Percentiles rank a stretch among this genome's conserved stretches.
Conservation (phyloP, 2,113 vertebrate genomes). For the Campylomormyrus tamandua region DNA sequence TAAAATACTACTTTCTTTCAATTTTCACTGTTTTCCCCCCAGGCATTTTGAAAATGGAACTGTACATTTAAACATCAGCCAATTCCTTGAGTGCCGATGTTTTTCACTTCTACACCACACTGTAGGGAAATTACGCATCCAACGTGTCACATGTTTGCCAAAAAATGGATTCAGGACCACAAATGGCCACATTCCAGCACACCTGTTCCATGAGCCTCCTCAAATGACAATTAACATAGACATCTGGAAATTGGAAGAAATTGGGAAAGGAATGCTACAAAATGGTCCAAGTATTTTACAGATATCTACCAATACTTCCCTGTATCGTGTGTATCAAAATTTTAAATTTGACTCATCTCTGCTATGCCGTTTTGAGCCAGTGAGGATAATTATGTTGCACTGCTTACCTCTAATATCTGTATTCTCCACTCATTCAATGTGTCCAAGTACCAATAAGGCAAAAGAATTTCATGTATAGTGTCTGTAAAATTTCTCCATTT, state of each 20-base stretch:
- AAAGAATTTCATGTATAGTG: not conserved
- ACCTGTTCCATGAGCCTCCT: not conserved
- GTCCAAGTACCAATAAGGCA: not conserved
- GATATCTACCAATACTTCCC: not conserved
- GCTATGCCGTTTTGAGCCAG: not conserved
- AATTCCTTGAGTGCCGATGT: not conserved
- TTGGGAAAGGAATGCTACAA: not conserved
- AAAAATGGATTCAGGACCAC: not conserved
- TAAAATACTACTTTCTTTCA: not conserved
- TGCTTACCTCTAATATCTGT: not conserved
- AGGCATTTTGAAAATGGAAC: not conserved
- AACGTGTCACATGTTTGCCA: not conserved
- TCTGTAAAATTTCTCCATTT: not conserved
- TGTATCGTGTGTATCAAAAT: not conserved
- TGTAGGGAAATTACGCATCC: not conserved
- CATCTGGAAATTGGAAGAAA: not conserved
- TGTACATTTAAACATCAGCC: not conserved
- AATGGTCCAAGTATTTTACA: not conserved
- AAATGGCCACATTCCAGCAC: not conserved
- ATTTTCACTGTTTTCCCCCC: not conserved
- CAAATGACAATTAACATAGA: not conserved
- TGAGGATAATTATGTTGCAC: not conserved
- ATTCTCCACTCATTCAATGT: not conserved
- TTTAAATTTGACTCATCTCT: not conserved
- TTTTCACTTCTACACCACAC: not conserved